Conservation (phyloP, 2,797 vertebrate genomes). For the Avahi laniger region DNA sequence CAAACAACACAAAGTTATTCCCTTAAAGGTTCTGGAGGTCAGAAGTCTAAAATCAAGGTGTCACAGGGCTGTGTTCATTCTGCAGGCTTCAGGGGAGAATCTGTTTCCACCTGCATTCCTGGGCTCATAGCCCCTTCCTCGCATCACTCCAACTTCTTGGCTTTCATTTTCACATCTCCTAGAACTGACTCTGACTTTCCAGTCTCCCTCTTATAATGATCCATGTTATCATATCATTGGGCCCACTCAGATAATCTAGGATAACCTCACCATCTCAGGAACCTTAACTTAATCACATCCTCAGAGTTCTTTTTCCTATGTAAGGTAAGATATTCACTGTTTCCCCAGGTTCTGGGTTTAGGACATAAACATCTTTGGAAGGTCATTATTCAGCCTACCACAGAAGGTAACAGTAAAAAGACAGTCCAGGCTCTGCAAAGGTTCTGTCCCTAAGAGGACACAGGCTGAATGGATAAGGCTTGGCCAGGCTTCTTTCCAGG, state of each 20-base stretch:
- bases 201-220: neutral
- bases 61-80: neutral
- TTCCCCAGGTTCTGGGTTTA: neutral
- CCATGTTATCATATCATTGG: neutral
- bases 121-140: neutral
- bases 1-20: neutral
- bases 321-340: neutral
- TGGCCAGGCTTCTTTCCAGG: neutral
- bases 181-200: neutral
- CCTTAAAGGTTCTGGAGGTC: neutral
- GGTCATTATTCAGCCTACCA: neutral
- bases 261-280: neutral
- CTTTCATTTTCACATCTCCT: neutral
- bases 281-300: neutral
- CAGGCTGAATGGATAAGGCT: neutral
- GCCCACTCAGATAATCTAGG: neutral
- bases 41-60: neutral
- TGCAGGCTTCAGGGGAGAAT: neutral
- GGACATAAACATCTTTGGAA: neutral
- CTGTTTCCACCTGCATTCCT: neutral
- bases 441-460: neutral
- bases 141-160: neutral
- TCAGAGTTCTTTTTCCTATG: neutral
- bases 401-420: neutral
- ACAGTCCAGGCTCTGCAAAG: neutral